Percentiles rank a stretch among this genome's conserved stretches.
phyloP scores from a whole-genome alignment of 2,888 invertebrate genomes.

The Rhagonycha fulva region DNA sequence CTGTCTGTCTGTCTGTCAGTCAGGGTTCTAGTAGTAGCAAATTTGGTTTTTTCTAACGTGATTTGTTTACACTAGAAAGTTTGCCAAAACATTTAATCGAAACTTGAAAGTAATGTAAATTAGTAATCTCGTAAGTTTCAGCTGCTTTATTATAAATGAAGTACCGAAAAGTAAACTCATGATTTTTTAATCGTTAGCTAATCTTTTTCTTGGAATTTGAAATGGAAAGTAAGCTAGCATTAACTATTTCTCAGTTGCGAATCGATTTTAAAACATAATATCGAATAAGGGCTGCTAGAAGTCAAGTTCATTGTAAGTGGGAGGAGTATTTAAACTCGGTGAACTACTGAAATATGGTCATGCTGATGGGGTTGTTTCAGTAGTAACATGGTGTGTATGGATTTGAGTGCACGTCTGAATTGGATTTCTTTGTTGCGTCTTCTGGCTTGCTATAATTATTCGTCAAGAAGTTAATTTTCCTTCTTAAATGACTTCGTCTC shows the following conservation, averaged over 20 bases:
- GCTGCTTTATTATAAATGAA: background rate
- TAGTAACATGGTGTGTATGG: slow-evolving; percentile 1
- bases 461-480: background rate
- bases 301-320: slow-evolving; percentile 37
- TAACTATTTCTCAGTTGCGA: slow-evolving; percentile 24
- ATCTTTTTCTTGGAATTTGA: slow-evolving; percentile 9
- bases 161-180: background rate
- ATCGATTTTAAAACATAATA: slow-evolving; percentile 32
- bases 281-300: slow-evolving; percentile 35
- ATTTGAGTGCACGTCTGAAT: background rate
- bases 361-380: slow-evolving; percentile 21
- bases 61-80: background rate
- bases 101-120: background rate
- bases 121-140: background rate
- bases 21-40: no score
- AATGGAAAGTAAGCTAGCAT: slow-evolving; percentile 21
- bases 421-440: background rate
- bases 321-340: slow-evolving; percentile 32
- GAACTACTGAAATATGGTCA: slow-evolving; percentile 25
- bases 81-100: background rate
- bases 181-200: background rate
- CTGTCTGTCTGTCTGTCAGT: background rate
- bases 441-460: background rate
- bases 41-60: no score
- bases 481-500: background rate